Conservation (phyloP, 2,888 invertebrate species). For the Sphaerophoria rueppellii region DNA sequence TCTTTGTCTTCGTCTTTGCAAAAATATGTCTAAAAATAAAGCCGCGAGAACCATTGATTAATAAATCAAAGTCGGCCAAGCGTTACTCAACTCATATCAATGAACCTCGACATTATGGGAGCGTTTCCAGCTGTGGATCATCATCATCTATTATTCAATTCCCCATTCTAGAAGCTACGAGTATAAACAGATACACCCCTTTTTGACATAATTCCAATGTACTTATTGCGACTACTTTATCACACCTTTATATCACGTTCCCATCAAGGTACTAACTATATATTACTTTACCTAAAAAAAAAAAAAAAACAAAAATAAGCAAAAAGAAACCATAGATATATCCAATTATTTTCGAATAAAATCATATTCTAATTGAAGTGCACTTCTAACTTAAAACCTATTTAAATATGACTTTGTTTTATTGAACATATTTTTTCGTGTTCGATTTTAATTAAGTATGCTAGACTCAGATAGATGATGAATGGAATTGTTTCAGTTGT, state of each 20-base stretch:
- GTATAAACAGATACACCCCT: slow-evolving; percentile 28
- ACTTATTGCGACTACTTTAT: slow-evolving; percentile 18
- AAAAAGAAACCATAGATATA: background rate
- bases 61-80: slow-evolving; percentile 57
- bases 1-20: background rate
- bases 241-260: slow-evolving; percentile 56
- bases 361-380: background rate
- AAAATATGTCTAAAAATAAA: background rate
- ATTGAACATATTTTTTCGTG: background rate
- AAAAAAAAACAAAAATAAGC: background rate
- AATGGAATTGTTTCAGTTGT: slow-evolving; percentile 46
- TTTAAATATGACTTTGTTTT: background rate
- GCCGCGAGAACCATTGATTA: background rate
- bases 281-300: slow-evolving; percentile 1
- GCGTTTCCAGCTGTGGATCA: slow-evolving; percentile 38
- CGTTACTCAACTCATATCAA: slow-evolving; percentile 36
- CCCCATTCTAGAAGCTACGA: slow-evolving; percentile 9
- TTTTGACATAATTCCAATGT: slow-evolving; percentile 33
- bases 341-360: slow-evolving; percentile 16
- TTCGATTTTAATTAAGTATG: slow-evolving; percentile 55
- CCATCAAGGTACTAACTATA: background rate
- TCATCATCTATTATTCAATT: slow-evolving; percentile 13
- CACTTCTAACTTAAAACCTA: background rate
- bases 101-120: slow-evolving; percentile 26
- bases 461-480: slow-evolving; percentile 57